Conservation (phyloP, 2,888 invertebrate species). For the Entomobrya multifasciata region DNA sequence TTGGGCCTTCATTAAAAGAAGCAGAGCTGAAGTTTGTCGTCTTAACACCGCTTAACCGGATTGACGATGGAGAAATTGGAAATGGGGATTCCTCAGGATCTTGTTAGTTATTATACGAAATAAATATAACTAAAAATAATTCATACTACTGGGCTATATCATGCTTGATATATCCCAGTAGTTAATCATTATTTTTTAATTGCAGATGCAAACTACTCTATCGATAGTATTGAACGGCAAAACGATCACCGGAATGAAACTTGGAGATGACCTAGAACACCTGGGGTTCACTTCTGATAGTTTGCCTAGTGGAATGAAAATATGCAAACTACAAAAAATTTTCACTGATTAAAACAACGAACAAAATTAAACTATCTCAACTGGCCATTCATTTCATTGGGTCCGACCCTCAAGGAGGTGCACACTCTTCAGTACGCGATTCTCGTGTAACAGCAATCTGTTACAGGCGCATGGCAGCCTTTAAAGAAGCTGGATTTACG, state of each 20-base stretch:
- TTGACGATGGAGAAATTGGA: not conserved
- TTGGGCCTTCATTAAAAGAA: not conserved
- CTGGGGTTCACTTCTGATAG: not conserved
- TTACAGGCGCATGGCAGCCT: not conserved
- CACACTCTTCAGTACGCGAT: conserved; percentile 16
- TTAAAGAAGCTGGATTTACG: not conserved
- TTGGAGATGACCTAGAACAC: not conserved
- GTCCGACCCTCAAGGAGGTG: not conserved
- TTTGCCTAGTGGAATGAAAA: not conserved
- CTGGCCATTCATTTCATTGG: not conserved
- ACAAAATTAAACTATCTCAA: not conserved
- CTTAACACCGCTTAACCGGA: not conserved
- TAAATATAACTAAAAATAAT: not conserved
- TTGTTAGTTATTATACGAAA: not conserved
- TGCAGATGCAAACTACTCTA: too few species aligned
- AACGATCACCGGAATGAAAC: not conserved
- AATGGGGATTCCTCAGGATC: not conserved
- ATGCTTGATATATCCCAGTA: not conserved
- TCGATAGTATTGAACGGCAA: not conserved
- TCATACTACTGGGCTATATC: not conserved
- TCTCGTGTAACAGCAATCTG: not conserved
- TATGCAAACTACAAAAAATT: not conserved
- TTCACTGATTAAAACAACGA: not conserved
- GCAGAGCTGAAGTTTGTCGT: not conserved
- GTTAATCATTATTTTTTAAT: too few species aligned